Base-by-base conservation (phyloP, 2,888 invertebrate genomes). In the Apodemia hepburni region DNA sequence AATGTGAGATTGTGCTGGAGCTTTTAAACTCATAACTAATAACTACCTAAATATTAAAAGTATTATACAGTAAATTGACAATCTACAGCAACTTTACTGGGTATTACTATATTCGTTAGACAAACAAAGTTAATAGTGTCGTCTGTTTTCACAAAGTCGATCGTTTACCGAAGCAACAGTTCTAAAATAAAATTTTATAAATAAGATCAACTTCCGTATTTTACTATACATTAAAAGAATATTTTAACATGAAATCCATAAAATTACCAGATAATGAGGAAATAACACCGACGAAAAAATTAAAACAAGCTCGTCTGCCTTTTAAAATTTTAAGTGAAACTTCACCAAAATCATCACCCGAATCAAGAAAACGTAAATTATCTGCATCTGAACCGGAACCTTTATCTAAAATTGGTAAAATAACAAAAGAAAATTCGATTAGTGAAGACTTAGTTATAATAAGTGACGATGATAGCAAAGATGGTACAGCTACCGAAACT, bases 271-370 rank as follows among this genome's bases (percentile, higher is more conserved):
- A 81, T 64, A 80, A 76, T 68, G 76, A 75, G 61, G 84, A 85
- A 70, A 75, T 85, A 69, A 90, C 88, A 57, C 90, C 91, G 45
- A 86, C 89, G 12, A 89, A 87, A 75, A 94, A 93, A 75, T 78
- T 94, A 62, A 93, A 92, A 69, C 94, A 94, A 79, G 93, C 93
- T 68, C 89, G 93, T 70, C 84, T 94, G 68, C 94, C 94, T 68
- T 94, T 94, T 74, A 93, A 92, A 82, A 73, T 92, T 67, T 78
- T 93, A 61, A 85, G 91, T 66, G 89, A 89, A 74, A 79, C 75
- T 60, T 82, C 91, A 47, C 81, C 89, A 29, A 78, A 78, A 62
- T 73, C 83, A 57, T 77, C 74, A 67, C 74, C 84, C 61, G 79
- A 72, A 49, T 74, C 85, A 18, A 82, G 92, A 64, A 92, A 92